phyloP scores from a whole-genome alignment of 2,888 invertebrate genomes.

The Mesorhabditis belari region DNA sequence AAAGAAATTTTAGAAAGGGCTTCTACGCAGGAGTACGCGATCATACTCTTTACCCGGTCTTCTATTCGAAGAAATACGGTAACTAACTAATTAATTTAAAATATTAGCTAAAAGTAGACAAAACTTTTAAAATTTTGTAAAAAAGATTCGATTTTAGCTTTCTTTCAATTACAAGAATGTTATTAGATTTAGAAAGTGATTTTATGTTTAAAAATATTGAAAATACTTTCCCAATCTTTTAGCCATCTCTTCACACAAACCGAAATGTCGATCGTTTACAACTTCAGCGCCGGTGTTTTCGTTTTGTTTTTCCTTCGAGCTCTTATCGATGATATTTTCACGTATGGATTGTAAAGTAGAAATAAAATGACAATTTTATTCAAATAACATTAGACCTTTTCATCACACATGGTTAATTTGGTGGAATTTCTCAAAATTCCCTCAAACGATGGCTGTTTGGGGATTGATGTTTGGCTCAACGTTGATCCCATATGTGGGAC shows the following conservation, averaged over 20 bases:
- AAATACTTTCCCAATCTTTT: no score
- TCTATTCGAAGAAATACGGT: no score
- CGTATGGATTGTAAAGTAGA: constrained; percentile 35
- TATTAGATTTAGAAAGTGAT: no score
- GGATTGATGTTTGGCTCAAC: constrained; percentile 41
- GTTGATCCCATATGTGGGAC: constrained; percentile 26
- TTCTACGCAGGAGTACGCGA: no score
- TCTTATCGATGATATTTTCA: constrained; percentile 35
- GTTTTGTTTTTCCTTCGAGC: constrained; percentile 38
- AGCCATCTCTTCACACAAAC: constrained; percentile 17
- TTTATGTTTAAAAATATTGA: constrained; percentile 1
- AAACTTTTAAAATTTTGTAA: no score
- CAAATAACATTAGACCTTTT: constrained; percentile 28
- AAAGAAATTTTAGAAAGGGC: no score
- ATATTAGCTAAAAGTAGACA: no score
- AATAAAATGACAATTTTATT: not conserved
- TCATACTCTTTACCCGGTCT: no score
- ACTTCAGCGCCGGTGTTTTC: constrained; percentile 44
- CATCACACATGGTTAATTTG: constrained; percentile 49
- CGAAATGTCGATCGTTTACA: constrained; percentile 39
- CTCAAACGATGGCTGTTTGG: constrained; percentile 44
- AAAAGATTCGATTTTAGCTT: no score
- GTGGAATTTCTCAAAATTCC: constrained; percentile 49
- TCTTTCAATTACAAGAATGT: no score
- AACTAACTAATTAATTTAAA: no score